Conservation (phyloP, 2,797 vertebrate species). For the Vireo griseus region DNA sequence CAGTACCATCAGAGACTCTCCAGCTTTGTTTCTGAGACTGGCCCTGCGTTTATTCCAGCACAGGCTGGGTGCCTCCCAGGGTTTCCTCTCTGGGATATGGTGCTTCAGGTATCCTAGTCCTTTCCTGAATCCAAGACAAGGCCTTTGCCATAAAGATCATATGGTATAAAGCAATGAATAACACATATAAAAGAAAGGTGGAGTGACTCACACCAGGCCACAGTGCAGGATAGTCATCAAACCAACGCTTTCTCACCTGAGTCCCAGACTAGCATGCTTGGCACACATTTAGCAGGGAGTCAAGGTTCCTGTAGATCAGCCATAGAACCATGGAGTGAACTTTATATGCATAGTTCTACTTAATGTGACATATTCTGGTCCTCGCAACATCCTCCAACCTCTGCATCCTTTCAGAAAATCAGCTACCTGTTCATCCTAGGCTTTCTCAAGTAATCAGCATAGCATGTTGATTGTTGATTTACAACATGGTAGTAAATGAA, state of each 20-base stretch:
- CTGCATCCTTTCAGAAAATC: not conserved
- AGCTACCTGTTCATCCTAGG: not conserved
- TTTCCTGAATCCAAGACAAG: not conserved
- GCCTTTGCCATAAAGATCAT: not conserved
- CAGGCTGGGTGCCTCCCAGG: fast-evolving
- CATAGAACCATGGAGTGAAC: not conserved
- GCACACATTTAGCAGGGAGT: not conserved
- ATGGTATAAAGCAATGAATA: not conserved
- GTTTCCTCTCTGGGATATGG: not conserved
- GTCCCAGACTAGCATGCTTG: not conserved
- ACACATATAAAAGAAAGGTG: not conserved
- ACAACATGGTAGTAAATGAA: not conserved
- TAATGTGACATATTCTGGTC: not conserved
- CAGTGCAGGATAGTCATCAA: not conserved
- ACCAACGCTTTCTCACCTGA: not conserved
- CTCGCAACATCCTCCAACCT: not conserved
- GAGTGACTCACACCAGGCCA: not conserved
- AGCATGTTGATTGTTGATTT: fast-evolving
- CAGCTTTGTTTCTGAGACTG: not conserved
- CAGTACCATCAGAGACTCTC: not conserved
- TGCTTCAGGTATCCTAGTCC: not conserved
- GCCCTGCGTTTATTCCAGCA: fast-evolving
- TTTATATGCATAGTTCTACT: not conserved
- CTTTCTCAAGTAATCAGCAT: not conserved
- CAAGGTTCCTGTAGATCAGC: not conserved